phyloP scores from a whole-genome alignment of 2,888 invertebrate species.

The Gortyna flavago region DNA sequence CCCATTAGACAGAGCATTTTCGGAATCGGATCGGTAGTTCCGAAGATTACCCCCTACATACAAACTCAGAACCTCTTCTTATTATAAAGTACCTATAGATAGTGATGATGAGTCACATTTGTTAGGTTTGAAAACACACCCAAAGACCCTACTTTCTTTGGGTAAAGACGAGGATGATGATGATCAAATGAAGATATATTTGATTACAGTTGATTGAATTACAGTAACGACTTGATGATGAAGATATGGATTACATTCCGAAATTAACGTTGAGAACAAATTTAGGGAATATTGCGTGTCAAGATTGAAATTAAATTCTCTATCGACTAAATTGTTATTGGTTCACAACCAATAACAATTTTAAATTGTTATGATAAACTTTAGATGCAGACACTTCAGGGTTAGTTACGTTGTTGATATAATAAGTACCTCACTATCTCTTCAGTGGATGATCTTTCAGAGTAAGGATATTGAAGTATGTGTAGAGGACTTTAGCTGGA shows the following conservation, averaged over 20 bases:
- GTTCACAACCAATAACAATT: too few species aligned
- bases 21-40: too few species aligned
- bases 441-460: not conserved
- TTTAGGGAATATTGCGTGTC: not conserved
- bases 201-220: not conserved
- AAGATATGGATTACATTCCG: too few species aligned
- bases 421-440: not conserved
- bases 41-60: too few species aligned
- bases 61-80: too few species aligned
- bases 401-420: not conserved
- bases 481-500: not conserved
- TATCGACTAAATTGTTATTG: not conserved
- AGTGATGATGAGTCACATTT: not conserved
- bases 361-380: conserved; percentile 4
- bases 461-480: not conserved
- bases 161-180: not conserved
- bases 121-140: not conserved
- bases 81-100: not conserved
- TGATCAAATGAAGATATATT: not conserved
- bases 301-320: conserved; percentile 1
- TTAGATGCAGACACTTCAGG: not conserved
- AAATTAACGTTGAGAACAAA: not conserved
- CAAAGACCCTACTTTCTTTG: not conserved
- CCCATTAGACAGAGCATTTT: too few species aligned
- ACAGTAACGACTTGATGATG: not conserved